Evolutionary conservation across 2,888 invertebrate genomes (phyloP).

Genomic region (Callimorpha dominula): DNA sequence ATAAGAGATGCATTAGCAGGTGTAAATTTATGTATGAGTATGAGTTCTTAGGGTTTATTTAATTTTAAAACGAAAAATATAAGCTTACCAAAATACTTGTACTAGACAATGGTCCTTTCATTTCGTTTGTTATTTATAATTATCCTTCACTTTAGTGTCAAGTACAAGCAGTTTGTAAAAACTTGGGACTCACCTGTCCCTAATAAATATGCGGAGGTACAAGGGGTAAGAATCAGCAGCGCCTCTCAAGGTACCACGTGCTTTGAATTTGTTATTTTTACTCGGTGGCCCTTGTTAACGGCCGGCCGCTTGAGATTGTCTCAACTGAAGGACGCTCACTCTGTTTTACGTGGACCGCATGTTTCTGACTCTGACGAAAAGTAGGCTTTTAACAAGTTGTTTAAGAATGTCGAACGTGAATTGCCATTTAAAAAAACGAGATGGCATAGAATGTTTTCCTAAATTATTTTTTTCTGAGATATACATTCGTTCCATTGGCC

Average conservation of each 20-base stretch:
- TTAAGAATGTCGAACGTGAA: neutral
- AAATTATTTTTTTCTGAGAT: neutral
- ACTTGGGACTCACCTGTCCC: constrained; percentile 14
- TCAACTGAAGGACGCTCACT: constrained; percentile 23
- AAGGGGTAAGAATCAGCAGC: constrained; percentile 22
- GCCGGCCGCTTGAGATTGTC: constrained; percentile 17
- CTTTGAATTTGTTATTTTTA: constrained; percentile 38
- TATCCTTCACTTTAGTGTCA: constrained; percentile 7
- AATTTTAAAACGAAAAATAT: neutral
- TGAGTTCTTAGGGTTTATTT: too few species aligned
- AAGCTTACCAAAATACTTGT: neutral
- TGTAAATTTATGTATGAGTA: too few species aligned
- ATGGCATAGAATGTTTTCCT: neutral
- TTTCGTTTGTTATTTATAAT: neutral
- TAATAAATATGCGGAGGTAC: constrained; percentile 28
- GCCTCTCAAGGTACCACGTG: constrained; percentile 24
- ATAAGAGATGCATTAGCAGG: too few species aligned
- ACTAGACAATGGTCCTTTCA: neutral
- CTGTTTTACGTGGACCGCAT: constrained; percentile 33
- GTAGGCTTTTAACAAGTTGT: constrained; percentile 4
- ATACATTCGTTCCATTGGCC: neutral
- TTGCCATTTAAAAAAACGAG: neutral
- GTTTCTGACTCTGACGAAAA: constrained; percentile 11
- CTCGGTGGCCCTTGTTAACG: constrained; percentile 22
- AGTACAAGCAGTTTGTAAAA: constrained; percentile 12